phyloP scores from a whole-genome alignment of 2,888 invertebrate genomes.

The Oligia strigilis region DNA sequence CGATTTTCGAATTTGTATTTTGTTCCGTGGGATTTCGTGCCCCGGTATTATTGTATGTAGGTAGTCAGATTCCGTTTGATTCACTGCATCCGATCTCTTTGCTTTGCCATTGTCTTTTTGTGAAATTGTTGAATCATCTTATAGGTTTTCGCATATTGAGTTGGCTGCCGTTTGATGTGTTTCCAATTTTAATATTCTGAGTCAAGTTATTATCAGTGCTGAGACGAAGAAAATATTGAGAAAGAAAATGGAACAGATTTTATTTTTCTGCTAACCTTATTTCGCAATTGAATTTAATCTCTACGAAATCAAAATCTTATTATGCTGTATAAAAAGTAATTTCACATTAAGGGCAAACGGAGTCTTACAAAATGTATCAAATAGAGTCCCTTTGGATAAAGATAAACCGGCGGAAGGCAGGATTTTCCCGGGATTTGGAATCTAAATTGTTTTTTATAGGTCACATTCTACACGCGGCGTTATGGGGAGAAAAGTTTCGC shows the following conservation, averaged over 20 bases:
- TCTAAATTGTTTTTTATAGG: constrained; percentile 78
- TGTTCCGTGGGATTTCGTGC: constrained; percentile 37
- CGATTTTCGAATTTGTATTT: constrained; percentile 57
- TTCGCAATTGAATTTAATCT: constrained; percentile 62
- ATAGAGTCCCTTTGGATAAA: constrained; percentile 78
- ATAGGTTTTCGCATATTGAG: constrained; percentile 31
- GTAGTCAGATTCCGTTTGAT: constrained; percentile 49
- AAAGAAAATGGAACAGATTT: constrained; percentile 33
- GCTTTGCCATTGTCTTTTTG: constrained; percentile 52
- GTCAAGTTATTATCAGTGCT: constrained; percentile 13
- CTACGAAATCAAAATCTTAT: constrained; percentile 58
- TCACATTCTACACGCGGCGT: constrained; percentile 57
- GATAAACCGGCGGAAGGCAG: constrained; percentile 77
- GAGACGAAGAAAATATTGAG: constrained; percentile 10
- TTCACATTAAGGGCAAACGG: constrained; percentile 62
- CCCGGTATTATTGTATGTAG: constrained; percentile 41
- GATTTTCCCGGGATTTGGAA: constrained; percentile 78
- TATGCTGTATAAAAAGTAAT: constrained; percentile 63
- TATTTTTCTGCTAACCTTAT: constrained; percentile 37
- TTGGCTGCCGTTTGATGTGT: constrained; percentile 12
- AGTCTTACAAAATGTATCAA: constrained; percentile 75
- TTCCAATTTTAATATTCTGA: constrained; percentile 36
- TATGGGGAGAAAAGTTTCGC: constrained; percentile 52
- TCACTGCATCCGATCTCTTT: constrained; percentile 54
- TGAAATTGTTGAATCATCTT: constrained; percentile 36